Percentiles rank a stretch among this genome's conserved stretches.
phyloP scores from a whole-genome alignment of 2,888 invertebrate species.

The Podotricha telesiphe region DNA sequence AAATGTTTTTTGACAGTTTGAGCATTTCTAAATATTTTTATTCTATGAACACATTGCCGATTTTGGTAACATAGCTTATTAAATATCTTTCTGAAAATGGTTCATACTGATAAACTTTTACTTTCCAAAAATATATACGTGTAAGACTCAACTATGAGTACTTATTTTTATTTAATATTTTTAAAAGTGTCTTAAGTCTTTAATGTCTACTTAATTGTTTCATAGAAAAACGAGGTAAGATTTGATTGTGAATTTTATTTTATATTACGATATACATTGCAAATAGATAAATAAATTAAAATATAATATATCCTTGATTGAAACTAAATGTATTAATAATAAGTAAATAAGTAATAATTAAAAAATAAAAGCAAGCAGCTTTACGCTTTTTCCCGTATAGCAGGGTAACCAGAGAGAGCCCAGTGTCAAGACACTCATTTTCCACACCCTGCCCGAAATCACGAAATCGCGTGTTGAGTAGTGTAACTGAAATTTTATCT shows the following conservation, averaged over 20 bases:
- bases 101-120: conserved; percentile 31
- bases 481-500: no score
- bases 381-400: no score
- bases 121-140: conserved; percentile 6
- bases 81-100: conserved; percentile 48
- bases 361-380: no score
- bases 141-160: neutral
- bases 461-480: no score
- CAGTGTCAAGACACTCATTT: no score
- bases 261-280: no score
- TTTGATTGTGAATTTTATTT: neutral
- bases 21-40: conserved; percentile 1
- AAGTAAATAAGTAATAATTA: no score
- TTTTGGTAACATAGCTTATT: conserved; percentile 44
- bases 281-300: neutral
- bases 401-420: no score
- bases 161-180: neutral
- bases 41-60: conserved; percentile 31
- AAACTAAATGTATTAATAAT: no score
- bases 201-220: neutral
- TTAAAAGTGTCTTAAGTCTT: neutral
- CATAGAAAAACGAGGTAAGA: neutral
- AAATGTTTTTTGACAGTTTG: no score
- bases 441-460: no score
- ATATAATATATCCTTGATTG: no score